Evolutionary conservation across 2,888 invertebrate species (phyloP).

Genomic region (Acanthopleura granulata): DNA sequence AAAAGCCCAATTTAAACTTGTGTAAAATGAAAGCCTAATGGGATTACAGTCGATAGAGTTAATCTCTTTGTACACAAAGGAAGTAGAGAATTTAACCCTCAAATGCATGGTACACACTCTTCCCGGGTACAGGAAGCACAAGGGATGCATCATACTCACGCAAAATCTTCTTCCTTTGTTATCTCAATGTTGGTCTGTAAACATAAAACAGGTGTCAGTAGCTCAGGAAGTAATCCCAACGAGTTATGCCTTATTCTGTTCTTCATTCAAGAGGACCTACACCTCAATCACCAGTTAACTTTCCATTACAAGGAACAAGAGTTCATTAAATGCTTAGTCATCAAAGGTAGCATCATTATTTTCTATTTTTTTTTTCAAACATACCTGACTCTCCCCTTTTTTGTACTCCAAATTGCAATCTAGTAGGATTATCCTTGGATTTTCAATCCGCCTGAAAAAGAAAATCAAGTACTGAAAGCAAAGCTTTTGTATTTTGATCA

Average conservation of each 20-base stretch:
- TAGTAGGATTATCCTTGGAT: constrained; percentile 93
- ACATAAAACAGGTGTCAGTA: constrained; percentile 15
- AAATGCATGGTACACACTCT: no score
- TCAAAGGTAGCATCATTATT: background rate
- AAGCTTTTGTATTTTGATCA: no score
- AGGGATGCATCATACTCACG: constrained; percentile 48
- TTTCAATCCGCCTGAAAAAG: constrained; percentile 82
- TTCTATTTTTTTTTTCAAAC: background rate
- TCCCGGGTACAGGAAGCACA: no score
- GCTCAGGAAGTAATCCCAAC: constrained; percentile 5
- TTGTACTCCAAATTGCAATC: constrained; percentile 99
- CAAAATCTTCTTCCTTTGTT: constrained; percentile 91
- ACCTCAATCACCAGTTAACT: no score
- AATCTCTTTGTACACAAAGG: no score
- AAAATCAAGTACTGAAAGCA: background rate
- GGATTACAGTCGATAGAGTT: no score
- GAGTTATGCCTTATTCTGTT: no score
- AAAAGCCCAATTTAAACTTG: no score
- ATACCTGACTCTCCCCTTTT: constrained; percentile 91
- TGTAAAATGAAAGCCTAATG: no score
- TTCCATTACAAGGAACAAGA: background rate
- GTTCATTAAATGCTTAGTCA: no score
- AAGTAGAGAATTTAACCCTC: no score
- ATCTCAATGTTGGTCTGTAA: constrained; percentile 94
- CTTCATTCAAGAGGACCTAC: no score